Evolutionary conservation across 2,113 vertebrate genomes (phyloP), one percentile per base, ranked within the genome.

Genomic region (Mionectes macconnelli): DNA sequence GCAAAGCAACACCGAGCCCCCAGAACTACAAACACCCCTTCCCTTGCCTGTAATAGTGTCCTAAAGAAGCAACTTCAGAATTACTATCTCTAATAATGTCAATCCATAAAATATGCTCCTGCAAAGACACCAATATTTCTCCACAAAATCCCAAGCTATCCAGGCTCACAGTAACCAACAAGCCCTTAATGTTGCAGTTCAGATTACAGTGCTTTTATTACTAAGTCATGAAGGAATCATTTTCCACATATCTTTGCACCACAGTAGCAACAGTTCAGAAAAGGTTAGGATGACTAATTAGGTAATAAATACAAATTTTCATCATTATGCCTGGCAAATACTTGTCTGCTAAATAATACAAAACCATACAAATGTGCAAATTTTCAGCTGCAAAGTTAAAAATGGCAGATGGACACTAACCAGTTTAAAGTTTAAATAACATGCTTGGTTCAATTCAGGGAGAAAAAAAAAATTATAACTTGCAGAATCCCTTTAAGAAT

Each of bases 41-140:
- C 19, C 1, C n/a, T 14, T 44, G 10, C 17, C 44, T 28, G 5
- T 4, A 22, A 76, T 0, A 39, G 20, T 14, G 24, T 27, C 42
- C 56, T 42, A 25, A 69, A 69, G 47, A 73, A 90, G 15, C 30
- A 47, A 49, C 4, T 25, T 87, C 69, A 84, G 39, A 70, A 56
- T 84, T 45, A 52, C 9, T 39, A 3, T 4, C 2, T 0, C 12
- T 47, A 27, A 69, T 33, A 49, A 69, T 4, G 7, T 20, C 37
- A 62, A 47, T 10, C 8, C 37, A 33, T n/a, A 39, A 78, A 56
- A 19, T 31, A 9, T 5, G 13, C 31, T 67, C 63, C 57, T 76
- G 47, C 64, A 53, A 53, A 73, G 25, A 25, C 13, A 64, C 11
- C 4, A 12, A 5, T 42, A 6, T 12, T 42, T 35, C 21, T 35